Conservation (phyloP, 1,140 invertebrate species). For the Rhagoletis zephyria region DNA sequence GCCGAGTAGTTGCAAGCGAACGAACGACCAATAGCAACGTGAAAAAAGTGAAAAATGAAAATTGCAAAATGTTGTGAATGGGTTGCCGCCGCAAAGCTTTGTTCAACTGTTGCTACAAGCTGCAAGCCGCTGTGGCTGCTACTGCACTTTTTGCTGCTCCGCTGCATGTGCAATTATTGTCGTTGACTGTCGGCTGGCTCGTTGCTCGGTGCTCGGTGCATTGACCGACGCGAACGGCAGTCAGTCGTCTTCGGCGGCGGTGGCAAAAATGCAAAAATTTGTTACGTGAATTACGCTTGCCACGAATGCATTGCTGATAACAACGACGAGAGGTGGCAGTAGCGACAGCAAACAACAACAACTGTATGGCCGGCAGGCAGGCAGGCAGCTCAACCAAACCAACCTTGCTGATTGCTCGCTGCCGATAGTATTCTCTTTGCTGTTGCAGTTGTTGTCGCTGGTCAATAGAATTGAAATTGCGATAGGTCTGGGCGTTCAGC, state of each 20-base stretch:
- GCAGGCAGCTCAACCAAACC: not conserved
- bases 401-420: slow-evolving; percentile 10
- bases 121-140: not conserved
- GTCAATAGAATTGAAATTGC: slow-evolving; percentile 56
- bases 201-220: not conserved
- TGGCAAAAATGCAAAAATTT: slow-evolving; percentile 45
- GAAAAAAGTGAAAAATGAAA: not conserved
- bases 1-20: slow-evolving; percentile 26
- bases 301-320: slow-evolving; percentile 4
- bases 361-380: not conserved
- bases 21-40: slow-evolving; percentile 51
- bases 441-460: slow-evolving; percentile 31
- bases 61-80: slow-evolving; percentile 12
- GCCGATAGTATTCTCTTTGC: slow-evolving; percentile 13
- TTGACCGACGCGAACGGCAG: slow-evolving; percentile 19
- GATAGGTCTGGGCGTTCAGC: slow-evolving; percentile 53
- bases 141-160: not conserved
- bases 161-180: slow-evolving; percentile 33
- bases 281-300: slow-evolving; percentile 36
- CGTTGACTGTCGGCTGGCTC: not conserved
- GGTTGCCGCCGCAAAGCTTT: not conserved
- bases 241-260: not conserved
- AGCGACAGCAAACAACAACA: slow-evolving; percentile 10
- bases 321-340: not conserved
- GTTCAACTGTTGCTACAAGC: not conserved